A percentile compares a stretch with the other conserved stretches of the same genome.
phyloP scores from a whole-genome alignment of 2,888 invertebrate genomes.

The Listrodromus nycthemerus region DNA sequence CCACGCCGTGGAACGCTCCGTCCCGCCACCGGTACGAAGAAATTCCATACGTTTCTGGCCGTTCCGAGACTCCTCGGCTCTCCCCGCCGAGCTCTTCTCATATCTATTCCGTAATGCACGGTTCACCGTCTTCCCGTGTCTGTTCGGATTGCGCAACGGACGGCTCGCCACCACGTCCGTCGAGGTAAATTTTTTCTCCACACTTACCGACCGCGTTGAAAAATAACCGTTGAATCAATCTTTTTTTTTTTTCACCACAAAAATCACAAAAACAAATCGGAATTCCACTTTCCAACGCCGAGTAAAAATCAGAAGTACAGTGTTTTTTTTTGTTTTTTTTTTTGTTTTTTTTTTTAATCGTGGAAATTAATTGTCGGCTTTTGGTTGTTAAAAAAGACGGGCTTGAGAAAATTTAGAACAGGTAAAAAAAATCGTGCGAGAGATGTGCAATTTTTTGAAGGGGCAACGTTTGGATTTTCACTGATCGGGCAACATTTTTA shows the following conservation, averaged over 20 bases:
- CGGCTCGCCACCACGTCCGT: background rate
- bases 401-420: too few relatives aligned
- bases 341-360: too few relatives aligned
- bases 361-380: too few relatives aligned
- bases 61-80: conserved; percentile 31
- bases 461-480: too few relatives aligned
- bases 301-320: too few relatives aligned
- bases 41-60: conserved; percentile 53
- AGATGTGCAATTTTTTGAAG: too few relatives aligned
- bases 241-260: background rate
- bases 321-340: too few relatives aligned
- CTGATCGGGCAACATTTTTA: too few relatives aligned
- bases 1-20: conserved; percentile 36
- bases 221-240: background rate
- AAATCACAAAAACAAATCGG: too few relatives aligned
- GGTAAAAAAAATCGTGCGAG: too few relatives aligned
- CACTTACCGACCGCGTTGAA: background rate
- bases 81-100: conserved; percentile 37
- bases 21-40: conserved; percentile 39
- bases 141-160: background rate
- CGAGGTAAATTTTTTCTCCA: background rate
- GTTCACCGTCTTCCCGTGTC: background rate
- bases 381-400: too few relatives aligned
- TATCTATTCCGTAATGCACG: conserved; percentile 12
- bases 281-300: too few relatives aligned